phyloP scores from a whole-genome alignment of 2,888 invertebrate species.

The Drosophila atroscutellata region DNA sequence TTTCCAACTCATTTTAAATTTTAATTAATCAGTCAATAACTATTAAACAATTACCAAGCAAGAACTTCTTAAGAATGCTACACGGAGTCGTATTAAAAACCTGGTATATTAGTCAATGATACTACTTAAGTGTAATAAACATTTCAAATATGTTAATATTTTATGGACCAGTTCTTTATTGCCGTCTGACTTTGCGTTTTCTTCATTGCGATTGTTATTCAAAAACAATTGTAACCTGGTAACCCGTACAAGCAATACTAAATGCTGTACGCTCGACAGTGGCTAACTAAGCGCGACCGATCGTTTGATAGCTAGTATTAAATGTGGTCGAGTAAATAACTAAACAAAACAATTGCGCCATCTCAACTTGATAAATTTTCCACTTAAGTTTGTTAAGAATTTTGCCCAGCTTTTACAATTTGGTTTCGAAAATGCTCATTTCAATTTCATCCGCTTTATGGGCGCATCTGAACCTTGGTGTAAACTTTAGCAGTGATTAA shows the following conservation, averaged over 20 bases:
- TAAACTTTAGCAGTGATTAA: neutral
- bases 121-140: neutral
- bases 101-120: neutral
- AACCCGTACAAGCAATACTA: too few species aligned
- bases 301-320: conserved; percentile 21
- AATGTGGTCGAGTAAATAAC: conserved; percentile 34
- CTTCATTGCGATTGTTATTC: conserved; percentile 16
- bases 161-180: conserved; percentile 9
- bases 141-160: neutral
- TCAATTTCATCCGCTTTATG: neutral
- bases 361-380: conserved; percentile 57
- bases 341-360: conserved; percentile 54
- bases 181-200: neutral
- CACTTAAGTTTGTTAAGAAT: conserved; percentile 43
- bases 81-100: neutral
- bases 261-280: conserved; percentile 3
- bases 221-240: conserved; percentile 18
- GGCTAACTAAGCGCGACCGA: conserved; percentile 49
- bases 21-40: neutral
- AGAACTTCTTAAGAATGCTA: neutral
- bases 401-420: conserved; percentile 25
- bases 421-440: neutral
- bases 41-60: neutral
- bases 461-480: neutral
- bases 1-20: neutral